A percentile compares a stretch with the other conserved stretches of the same genome.
Conservation (phyloP, 2,888 invertebrate species). For the Torymus texanus region DNA sequence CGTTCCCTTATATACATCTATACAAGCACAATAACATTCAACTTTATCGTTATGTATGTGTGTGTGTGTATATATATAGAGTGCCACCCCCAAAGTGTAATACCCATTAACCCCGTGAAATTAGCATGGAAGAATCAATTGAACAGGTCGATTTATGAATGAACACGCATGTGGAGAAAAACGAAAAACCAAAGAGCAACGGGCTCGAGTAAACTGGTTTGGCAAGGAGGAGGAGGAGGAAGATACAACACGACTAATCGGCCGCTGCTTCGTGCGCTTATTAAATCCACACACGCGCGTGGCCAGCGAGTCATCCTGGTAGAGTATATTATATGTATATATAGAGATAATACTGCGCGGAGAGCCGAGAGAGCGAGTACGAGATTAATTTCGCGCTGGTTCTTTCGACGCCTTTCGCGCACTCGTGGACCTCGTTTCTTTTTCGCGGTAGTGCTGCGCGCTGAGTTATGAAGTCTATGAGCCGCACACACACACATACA, state of each 20-base stretch:
- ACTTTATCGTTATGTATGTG: conserved; percentile 6
- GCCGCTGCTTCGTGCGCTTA: conserved; percentile 36
- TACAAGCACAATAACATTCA: neutral
- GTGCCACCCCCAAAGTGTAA: neutral
- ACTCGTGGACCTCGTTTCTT: neutral
- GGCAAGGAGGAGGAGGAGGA: conserved; percentile 5
- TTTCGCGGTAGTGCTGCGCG: too few relatives aligned
- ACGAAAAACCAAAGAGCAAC: neutral
- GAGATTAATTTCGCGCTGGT: conserved; percentile 17
- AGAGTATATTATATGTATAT: neutral
- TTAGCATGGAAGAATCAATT: conserved; percentile 27
- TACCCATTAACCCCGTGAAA: conserved; percentile 17
- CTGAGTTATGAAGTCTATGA: too few relatives aligned
- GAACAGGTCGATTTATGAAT: conserved; percentile 33
- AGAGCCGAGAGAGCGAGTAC: neutral
- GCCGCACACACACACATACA: too few relatives aligned
- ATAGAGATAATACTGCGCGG: conserved; percentile 1
- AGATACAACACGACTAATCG: conserved; percentile 31
- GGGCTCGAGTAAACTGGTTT: conserved; percentile 37
- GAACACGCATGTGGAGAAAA: neutral
- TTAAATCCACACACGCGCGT: conserved; percentile 19
- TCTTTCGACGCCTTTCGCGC: neutral
- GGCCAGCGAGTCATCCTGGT: too few relatives aligned
- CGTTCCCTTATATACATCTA: neutral
- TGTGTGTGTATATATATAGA: too few relatives aligned